A percentile compares a stretch with the other conserved stretches of the same genome.
Evolutionary conservation across 2,888 invertebrate genomes (phyloP).

Genomic region (Pasiphila rectangulata): DNA sequence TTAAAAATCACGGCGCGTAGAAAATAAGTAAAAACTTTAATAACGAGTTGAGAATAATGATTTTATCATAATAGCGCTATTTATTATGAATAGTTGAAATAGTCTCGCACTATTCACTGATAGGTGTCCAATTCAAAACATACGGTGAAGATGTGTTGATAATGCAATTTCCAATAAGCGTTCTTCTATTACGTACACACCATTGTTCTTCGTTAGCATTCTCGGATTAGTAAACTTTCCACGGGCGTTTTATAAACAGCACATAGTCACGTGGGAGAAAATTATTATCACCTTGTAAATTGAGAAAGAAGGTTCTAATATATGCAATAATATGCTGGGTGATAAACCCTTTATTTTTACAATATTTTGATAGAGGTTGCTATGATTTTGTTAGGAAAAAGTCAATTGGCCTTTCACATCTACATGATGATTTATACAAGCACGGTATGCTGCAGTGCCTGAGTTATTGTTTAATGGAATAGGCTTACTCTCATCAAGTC

Average conservation of each 20-base stretch:
- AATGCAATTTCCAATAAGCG: slow-evolving; percentile 39
- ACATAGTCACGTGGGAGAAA: slow-evolving; percentile 12
- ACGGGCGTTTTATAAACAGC: slow-evolving; percentile 33
- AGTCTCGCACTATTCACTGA: too few species aligned
- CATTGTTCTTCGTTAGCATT: slow-evolving; percentile 59
- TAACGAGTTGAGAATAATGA: too few species aligned
- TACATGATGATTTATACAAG: too few species aligned
- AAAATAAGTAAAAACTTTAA: background rate
- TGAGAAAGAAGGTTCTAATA: background rate
- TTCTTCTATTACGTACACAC: slow-evolving; percentile 36
- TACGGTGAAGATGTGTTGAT: slow-evolving; percentile 22
- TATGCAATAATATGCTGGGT: background rate
- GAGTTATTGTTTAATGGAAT: too few species aligned
- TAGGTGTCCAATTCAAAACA: background rate
- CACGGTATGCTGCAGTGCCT: too few species aligned
- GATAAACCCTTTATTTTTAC: too few species aligned
- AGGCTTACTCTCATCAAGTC: too few species aligned
- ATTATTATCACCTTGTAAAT: background rate
- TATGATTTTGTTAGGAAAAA: too few species aligned
- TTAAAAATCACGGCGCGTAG: background rate
- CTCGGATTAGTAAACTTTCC: slow-evolving; percentile 65
- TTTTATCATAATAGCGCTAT: too few species aligned
- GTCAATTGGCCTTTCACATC: too few species aligned
- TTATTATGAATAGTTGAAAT: too few species aligned
- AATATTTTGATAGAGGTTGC: too few species aligned